phyloP scores from a whole-genome alignment of 2,797 vertebrate species.

The Podarcis siculus region DNA sequence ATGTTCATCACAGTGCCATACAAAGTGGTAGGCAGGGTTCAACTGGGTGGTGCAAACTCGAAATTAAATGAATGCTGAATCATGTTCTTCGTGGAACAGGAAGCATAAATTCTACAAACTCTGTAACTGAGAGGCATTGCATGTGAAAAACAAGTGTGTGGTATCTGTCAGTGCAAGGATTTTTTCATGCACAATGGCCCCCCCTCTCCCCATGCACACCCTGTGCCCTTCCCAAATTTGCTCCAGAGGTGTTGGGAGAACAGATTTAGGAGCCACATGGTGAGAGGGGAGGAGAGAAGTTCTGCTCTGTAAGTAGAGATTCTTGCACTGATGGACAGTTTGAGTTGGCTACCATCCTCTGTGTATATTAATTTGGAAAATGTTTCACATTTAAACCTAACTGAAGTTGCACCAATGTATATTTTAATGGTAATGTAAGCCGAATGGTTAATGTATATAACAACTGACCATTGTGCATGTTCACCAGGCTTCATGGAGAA shows the following conservation, averaged over 20 bases:
- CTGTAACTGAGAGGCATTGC: not conserved
- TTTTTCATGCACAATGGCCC: no score
- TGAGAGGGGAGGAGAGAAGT: no score
- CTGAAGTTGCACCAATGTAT: not conserved
- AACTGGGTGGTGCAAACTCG: not conserved
- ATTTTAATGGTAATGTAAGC: not conserved
- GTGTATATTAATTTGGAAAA: not conserved
- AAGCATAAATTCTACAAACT: not conserved
- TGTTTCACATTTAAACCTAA: not conserved
- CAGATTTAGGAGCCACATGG: no score
- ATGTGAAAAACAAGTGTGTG: slow-evolving; percentile 4
- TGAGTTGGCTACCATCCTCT: not conserved
- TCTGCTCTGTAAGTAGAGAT: no score
- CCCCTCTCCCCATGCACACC: no score
- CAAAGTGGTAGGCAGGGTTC: not conserved
- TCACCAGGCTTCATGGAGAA: no score
- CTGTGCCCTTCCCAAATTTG: no score
- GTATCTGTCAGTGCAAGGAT: no score
- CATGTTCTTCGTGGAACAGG: not conserved
- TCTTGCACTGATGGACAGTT: no score
- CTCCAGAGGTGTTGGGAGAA: no score
- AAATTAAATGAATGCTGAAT: slow-evolving; percentile 32
- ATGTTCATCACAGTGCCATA: not conserved
- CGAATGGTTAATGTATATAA: no score
- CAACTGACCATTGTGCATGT: no score